Conservation (phyloP, 2,113 vertebrate species). For the Atlantisia rogersi region DNA sequence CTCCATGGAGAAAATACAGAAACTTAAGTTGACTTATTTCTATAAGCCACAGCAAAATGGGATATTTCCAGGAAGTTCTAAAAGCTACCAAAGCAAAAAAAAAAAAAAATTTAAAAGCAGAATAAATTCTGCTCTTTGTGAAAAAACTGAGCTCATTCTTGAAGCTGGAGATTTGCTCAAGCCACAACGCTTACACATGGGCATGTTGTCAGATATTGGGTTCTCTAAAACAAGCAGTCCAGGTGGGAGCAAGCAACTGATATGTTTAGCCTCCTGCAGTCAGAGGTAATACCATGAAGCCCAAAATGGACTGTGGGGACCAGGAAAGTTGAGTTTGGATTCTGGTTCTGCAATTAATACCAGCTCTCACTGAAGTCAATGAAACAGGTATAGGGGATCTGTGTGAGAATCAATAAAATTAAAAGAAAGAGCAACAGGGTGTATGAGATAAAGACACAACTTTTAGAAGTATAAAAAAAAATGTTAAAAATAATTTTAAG, state of each 20-base stretch:
- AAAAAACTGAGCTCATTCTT: neutral
- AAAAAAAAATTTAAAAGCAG: neutral
- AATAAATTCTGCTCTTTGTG: neutral
- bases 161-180: neutral
- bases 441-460: neutral
- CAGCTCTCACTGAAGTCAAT: rapidly evolving
- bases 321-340: neutral
- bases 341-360: neutral
- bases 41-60: neutral
- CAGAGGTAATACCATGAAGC: neutral
- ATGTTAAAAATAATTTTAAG: neutral
- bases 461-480: neutral
- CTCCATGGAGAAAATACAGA: neutral
- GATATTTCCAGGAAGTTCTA: neutral
- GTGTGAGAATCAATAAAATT: neutral
- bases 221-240: neutral
- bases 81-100: neutral
- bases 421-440: neutral
- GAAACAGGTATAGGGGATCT: neutral
- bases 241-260: neutral
- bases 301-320: neutral
- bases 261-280: neutral
- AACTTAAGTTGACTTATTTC: neutral
- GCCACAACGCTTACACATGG: neutral
- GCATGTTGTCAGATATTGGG: neutral